A percentile compares a stretch with the other conserved stretches of the same genome.
Evolutionary conservation across 2,113 vertebrate genomes (phyloP).

Genomic region (Cochlearius cochlearius): DNA sequence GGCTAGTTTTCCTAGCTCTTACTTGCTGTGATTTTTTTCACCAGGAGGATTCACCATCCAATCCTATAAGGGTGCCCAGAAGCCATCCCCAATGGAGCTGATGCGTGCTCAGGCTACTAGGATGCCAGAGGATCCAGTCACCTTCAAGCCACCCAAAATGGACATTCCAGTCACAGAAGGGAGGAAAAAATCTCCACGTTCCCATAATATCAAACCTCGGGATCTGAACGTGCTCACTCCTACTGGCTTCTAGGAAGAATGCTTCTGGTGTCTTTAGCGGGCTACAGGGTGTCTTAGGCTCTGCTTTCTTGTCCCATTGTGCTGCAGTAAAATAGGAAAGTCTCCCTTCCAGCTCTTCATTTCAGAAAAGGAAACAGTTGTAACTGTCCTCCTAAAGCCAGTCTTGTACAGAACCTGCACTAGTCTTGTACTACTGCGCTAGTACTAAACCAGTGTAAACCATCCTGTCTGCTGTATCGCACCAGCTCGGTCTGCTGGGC

Average conservation of each 20-base stretch:
- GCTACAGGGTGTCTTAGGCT: background rate
- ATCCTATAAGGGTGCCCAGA: conserved; percentile 86
- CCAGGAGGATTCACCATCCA: conserved; percentile 85
- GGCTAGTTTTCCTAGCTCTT: background rate
- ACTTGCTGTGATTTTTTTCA: background rate
- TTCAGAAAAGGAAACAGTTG: background rate
- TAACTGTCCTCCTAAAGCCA: background rate
- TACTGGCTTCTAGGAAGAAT: conserved; percentile 82
- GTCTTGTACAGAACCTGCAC: background rate
- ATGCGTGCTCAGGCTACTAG: conserved; percentile 84
- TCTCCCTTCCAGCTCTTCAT: conserved; percentile 3
- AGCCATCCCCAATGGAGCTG: conserved; percentile 88
- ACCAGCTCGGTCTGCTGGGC: background rate
- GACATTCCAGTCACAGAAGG: conserved; percentile 78
- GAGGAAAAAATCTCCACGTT: conserved; percentile 73
- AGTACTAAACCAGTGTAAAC: background rate
- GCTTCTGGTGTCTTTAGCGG: background rate
- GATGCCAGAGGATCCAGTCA: conserved; percentile 77
- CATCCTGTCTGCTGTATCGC: background rate
- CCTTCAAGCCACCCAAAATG: conserved; percentile 84
- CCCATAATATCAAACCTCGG: conserved; percentile 86
- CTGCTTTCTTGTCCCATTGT: background rate
- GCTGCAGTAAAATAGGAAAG: conserved; percentile 41
- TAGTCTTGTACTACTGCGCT: background rate
- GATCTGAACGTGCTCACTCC: conserved; percentile 91